Evolutionary conservation across 2,113 vertebrate species (phyloP).

Genomic region (Glaucidium brasilianum): DNA sequence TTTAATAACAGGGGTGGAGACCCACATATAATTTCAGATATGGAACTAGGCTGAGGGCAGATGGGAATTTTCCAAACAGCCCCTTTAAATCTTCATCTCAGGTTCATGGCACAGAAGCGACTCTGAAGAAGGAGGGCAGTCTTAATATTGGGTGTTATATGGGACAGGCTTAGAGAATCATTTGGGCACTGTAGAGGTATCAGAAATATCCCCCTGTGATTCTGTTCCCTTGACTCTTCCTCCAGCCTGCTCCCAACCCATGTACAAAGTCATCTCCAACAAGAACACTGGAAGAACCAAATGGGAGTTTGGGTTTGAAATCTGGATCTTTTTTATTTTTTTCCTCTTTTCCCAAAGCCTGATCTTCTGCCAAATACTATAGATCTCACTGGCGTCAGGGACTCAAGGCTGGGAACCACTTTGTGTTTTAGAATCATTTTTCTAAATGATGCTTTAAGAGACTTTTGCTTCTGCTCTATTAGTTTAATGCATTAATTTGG

Average conservation of each 20-base stretch:
- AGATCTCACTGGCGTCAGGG: neutral
- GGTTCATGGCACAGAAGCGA: neutral
- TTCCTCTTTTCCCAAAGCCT: neutral
- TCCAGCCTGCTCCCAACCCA: neutral
- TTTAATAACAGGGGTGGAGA: neutral
- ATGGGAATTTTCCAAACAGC: neutral
- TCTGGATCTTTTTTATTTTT: fast-evolving
- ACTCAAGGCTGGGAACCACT: neutral
- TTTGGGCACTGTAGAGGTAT: neutral
- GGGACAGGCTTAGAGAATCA: neutral
- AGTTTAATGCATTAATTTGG: conserved; percentile 42
- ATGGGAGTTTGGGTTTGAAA: neutral
- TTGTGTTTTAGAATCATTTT: neutral
- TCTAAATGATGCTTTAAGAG: neutral
- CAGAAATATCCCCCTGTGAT: neutral
- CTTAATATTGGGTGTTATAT: neutral
- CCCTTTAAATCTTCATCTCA: neutral
- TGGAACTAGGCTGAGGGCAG: neutral
- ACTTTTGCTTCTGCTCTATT: neutral
- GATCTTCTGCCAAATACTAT: neutral
- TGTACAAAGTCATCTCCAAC: neutral
- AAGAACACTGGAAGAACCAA: neutral
- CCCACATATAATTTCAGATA: neutral
- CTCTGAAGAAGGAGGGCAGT: neutral
- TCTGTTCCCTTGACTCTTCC: neutral